Evolutionary conservation across 64 coral and sea anemone genomes (phyloP), one percentile per base, ranked within the genome.

Genomic region (Astreopora myriophthalma): DNA sequence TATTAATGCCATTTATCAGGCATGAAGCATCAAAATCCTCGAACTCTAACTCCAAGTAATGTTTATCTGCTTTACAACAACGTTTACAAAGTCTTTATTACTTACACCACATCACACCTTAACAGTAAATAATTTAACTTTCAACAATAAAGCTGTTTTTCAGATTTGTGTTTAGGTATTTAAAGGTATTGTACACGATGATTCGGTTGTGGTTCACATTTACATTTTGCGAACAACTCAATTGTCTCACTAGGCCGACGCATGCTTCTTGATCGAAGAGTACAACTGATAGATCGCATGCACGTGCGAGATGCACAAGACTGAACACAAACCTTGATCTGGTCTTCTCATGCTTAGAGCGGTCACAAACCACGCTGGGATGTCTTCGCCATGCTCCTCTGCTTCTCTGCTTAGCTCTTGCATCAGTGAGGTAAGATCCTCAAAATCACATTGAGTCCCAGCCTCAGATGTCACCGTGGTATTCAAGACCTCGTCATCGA

Each of bases 361-460:
- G 5, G 69, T 71, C 70, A 92, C 55, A 73, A 85, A 92, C 90
- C 79, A 92, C 14, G 75, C 30, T 20, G 70, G 63, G 35, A 76
- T 35, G 6, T 51, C 69, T 35, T 42, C 75, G 16, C 48, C 89
- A 3, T 69, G 19, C 19, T 92, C 30, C 66, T 92, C 68, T 40
- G 77, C 89, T 17, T 84, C 61, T 81, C 25, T 71, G 57, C 16
- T 83, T 9, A 83, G 79, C 26, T 92, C 90, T 51, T 79, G 69
- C 42, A 92, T 73, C 17, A 86, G 35, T 3, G 69, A 75, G 3
- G 35, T n/a, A 10, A 92, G 14, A 76, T 76, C 79, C 52, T 48
- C 84, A 20, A 92, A 48, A 10, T 76, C 71, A 70, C 90, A 92
- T 37, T 92, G 90, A 30, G 76, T 28, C 48, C 69, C 81, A 31